Evolutionary conservation across 2,888 invertebrate species (phyloP).

Genomic region (Lepidonotus clava): DNA sequence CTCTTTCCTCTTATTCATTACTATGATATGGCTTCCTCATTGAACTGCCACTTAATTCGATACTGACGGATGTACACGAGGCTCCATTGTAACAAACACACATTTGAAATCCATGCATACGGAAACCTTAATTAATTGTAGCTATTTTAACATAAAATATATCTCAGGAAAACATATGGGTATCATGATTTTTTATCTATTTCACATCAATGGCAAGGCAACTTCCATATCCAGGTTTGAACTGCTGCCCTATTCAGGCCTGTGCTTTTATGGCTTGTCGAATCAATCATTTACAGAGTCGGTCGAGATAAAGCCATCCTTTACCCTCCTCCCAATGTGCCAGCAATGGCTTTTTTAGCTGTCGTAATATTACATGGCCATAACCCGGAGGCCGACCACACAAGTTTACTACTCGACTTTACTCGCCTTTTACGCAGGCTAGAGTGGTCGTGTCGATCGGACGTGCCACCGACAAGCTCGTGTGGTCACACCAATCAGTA

Average conservation of each 20-base stretch:
- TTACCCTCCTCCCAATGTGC: neutral
- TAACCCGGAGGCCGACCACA: neutral
- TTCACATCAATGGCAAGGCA: no score
- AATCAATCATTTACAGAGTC: slow-evolving; percentile 44
- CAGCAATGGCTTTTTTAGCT: slow-evolving; percentile 24
- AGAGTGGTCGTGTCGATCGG: slow-evolving; percentile 22
- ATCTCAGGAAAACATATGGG: neutral
- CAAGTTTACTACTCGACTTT: neutral
- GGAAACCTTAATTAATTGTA: no score
- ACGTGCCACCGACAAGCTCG: slow-evolving; percentile 39
- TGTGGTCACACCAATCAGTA: neutral
- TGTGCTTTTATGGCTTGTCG: slow-evolving; percentile 32
- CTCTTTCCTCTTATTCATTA: no score
- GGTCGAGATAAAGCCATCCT: neutral
- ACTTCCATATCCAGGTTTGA: no score
- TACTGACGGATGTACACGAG: no score
- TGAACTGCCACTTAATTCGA: no score
- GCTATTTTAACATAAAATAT: no score
- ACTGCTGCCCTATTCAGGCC: no score
- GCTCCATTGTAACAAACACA: no score
- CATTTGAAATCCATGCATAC: no score
- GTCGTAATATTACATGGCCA: slow-evolving; percentile 24
- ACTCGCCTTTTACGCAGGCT: neutral
- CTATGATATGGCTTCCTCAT: no score
- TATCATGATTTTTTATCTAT: no score